Base-by-base conservation (phyloP, 2,113 vertebrate species). In the Phasianus colchicus region DNA sequence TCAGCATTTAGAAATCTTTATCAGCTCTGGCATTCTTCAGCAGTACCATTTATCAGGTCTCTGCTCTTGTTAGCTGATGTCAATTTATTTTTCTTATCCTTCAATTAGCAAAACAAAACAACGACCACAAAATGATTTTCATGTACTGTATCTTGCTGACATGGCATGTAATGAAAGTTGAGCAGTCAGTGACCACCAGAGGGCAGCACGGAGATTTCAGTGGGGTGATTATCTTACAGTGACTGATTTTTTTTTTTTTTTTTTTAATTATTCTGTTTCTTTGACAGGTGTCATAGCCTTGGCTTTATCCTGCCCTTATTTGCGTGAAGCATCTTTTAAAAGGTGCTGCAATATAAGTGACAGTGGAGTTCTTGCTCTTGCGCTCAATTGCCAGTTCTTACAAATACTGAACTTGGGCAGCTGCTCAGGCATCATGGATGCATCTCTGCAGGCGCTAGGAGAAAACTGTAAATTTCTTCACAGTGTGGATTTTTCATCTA, bases 401-500 rank as follows among this genome's bases (percentile, higher is more conserved):
- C 97, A 97, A 78, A 94, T 98, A 58, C 77, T 98, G 36, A 98
- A 98, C 50, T 66, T 98, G 74, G 97, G 98, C 13, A 93, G 97
- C 92, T 98, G 98, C 86, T 94, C 90, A 20, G 89, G 95, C 32
- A 97, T 98, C 85, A 98, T 96, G 25, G 98, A 98, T 67, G 84
- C 86, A 57, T 98, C 98, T 75, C 92, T 98, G 83, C 96, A 95
- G 48, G 98, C 98, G 5, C 83, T 98, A 15, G 98, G 98, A 48
- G 54, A 98, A 90, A 96, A 98, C 92, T 98, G 98, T 91, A 92
- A 82, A 14, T 96, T 96, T 92, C 93, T 98, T 83, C 98, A 98
- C 61, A 98, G 97, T 34, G 97, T 98, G 83, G 98, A 98, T 91
- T 98, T 98, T 77, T 98, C 98, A 69, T 97, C 97, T 67, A 98